Evolutionary conservation across 2,113 vertebrate genomes (phyloP), one percentile per base, ranked within the genome.

Genomic region (Campylomormyrus tamandua): DNA sequence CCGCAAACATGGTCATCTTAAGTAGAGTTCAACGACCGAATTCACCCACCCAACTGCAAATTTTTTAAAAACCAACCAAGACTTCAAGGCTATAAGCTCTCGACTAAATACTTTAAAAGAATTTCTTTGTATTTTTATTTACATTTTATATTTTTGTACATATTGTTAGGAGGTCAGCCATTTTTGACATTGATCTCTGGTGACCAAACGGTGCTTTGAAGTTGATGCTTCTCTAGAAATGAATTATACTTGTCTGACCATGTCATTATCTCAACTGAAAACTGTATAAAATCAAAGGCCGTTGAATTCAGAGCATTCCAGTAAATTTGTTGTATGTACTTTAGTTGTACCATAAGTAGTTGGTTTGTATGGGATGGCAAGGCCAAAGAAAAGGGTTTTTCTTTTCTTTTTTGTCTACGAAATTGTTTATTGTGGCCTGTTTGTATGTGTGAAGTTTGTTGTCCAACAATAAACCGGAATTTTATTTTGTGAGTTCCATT

Each of bases 101-200:
- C 96, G 96, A 96, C 91, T 90, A 93, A 96, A 97, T 96, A 96
- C 96, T 96, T 96, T 96, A 92, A 97, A 95, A 98, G 96, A 97
- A 98, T 98, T 97, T 96, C 97, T 98, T 98, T 98, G 97, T 98
- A 98, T 98, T 98, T 99, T 99, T 98, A 97, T 98, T 98, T 98
- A 98, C 97, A 98, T 98, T 99, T 98, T 98, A 97, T 98, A 98
- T 98, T 99, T 98, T 99, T 98, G 97, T 98, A 98, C 97, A 98
- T 99, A 98, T 97, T 98, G 96, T 98, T 98, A 95, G 94, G 95
- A 97, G 97, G 96, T 96, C 96, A 92, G 94, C 95, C 96, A 97
- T 97, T 96, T 96, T 94, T 94, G 94, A 94, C 94, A 93, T 95
- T 96, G 96, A 97, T 97, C 96, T 96, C 95, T 93, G 96, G 96